Evolutionary conservation across 1,140 invertebrate genomes (phyloP).

Genomic region (Drosophila bifasciata): DNA sequence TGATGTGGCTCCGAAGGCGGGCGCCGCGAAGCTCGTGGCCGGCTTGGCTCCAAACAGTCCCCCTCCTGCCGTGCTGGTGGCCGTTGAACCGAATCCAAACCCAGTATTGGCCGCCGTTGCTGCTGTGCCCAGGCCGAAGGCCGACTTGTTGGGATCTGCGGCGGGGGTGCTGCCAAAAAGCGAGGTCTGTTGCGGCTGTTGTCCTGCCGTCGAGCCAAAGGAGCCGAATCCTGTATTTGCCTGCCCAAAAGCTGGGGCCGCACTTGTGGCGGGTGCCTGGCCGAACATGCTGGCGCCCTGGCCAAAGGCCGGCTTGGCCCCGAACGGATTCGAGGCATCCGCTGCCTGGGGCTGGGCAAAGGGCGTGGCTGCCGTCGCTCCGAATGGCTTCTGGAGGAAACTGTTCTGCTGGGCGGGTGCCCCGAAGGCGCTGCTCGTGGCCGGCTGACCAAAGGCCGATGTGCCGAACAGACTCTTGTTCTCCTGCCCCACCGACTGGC

Average conservation of each 20-base stretch:
- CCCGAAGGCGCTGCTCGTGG: constrained; percentile 79
- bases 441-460: constrained; percentile 81
- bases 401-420: constrained; percentile 77
- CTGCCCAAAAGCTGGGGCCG: constrained; percentile 82
- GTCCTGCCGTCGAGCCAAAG: constrained; percentile 71
- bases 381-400: constrained; percentile 84
- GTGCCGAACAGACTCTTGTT: constrained; percentile 73
- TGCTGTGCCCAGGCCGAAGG: constrained; percentile 84
- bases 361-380: constrained; percentile 85
- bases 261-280: constrained; percentile 69
- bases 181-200: constrained; percentile 71
- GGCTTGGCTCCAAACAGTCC: constrained; percentile 78
- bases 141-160: constrained; percentile 85
- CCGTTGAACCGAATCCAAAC: constrained; percentile 84
- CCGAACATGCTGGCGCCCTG: constrained; percentile 75
- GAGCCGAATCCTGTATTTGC: constrained; percentile 83
- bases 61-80: constrained; percentile 75
- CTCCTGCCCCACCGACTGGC: constrained; percentile 66
- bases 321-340: constrained; percentile 84
- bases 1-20: constrained; percentile 73
- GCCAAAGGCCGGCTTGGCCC: constrained; percentile 83
- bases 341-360: constrained; percentile 85
- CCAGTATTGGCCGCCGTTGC: constrained; percentile 77
- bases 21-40: constrained; percentile 84
- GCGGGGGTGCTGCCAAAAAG: constrained; percentile 83